These are phyloP conservation scores for Hoplostethus mediterraneus DNA, from an alignment of 2,797 vertebrate genomes.

Conservation along the genomic window DNA sequence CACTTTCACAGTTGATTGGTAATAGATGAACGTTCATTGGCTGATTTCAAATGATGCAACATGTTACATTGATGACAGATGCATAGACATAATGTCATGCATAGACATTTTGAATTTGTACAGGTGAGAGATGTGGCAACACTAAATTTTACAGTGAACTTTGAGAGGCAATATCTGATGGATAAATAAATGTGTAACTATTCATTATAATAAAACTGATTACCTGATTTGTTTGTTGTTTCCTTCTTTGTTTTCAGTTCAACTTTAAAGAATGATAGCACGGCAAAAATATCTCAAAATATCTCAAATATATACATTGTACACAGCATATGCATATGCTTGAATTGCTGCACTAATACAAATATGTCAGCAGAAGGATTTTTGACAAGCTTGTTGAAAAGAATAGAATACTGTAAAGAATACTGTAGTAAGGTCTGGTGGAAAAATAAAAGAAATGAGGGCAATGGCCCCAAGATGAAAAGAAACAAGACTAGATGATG, in stretches of 20 bases:
- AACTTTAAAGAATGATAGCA: conserved; percentile 20
- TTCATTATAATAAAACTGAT: background rate
- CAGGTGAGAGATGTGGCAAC: too few species aligned
- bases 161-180: conserved; percentile 4
- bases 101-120: background rate
- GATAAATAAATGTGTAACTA: background rate
- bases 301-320: conserved; percentile 36
- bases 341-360: conserved; percentile 32
- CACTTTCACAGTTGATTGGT: too few species aligned
- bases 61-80: background rate
- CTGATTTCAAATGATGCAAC: background rate
- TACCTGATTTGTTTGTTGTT: background rate
- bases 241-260: conserved; percentile 11
- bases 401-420: conserved; percentile 79
- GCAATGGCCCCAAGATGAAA: background rate
- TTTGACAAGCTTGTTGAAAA: conserved; percentile 53
- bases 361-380: conserved; percentile 25
- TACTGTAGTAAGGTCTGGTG: conserved; percentile 61
- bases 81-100: background rate
- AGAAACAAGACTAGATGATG: too few species aligned
- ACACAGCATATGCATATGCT: conserved; percentile 31
- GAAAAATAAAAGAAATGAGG: background rate
- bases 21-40: too few species aligned
- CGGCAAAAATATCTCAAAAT: conserved; percentile 10
- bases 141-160: background rate